These are phyloP conservation scores for Lucilia sericata DNA, from an alignment of 1,140 invertebrate species.

Conservation along the genomic window DNA sequence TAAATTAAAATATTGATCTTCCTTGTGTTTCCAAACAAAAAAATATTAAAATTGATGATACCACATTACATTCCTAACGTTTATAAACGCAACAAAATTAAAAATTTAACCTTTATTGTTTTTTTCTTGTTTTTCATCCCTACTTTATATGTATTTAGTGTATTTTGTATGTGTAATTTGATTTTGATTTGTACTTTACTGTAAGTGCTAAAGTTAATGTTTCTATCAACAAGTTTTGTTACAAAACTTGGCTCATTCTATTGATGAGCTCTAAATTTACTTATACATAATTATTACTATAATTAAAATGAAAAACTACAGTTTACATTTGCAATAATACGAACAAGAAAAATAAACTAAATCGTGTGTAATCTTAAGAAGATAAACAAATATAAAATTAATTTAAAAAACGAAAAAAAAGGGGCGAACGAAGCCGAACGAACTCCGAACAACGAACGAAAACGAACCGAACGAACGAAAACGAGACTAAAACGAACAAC, in stretches of 20 bases:
- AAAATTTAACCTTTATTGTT: not conserved
- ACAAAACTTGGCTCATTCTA: conserved; percentile 41
- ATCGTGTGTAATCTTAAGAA: not conserved
- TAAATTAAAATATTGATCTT: conserved; percentile 30
- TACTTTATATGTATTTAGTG: not conserved
- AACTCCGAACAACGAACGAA: too few relatives aligned
- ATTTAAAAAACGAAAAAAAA: not conserved
- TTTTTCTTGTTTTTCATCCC: not conserved
- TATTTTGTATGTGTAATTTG: conserved; percentile 13
- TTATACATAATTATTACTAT: conserved; percentile 20
- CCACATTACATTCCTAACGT: conserved; percentile 26
- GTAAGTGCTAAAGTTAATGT: conserved; percentile 12
- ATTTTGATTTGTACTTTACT: not conserved
- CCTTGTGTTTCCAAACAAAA: conserved; percentile 35
- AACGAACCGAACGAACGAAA: too few relatives aligned
- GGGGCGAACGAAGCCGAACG: too few relatives aligned
- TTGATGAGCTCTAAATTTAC: conserved; percentile 36
- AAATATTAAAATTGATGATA: not conserved
- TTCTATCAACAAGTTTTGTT: conserved; percentile 32
- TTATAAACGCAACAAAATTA: conserved; percentile 13
- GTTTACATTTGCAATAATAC: conserved; percentile 11
- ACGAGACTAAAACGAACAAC: too few relatives aligned
- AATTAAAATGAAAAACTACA: conserved; percentile 22
- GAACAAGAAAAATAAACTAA: not conserved
- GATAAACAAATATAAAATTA: not conserved